Conservation (phyloP, 2,797 vertebrate species). For the Dryobates pubescens region DNA sequence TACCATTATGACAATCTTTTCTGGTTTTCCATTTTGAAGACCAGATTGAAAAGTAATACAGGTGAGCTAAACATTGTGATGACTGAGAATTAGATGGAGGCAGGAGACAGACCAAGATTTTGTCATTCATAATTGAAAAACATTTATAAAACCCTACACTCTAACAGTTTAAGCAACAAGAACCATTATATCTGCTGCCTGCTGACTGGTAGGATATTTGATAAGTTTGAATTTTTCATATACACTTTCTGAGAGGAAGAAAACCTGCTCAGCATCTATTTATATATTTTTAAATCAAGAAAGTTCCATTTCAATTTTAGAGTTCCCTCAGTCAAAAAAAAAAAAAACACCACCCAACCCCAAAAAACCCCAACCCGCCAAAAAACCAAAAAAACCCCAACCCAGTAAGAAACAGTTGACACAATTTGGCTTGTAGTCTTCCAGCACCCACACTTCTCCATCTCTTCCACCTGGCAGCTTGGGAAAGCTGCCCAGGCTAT, state of each 20-base stretch:
- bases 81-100: neutral
- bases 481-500: conserved; percentile 67
- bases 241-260: neutral
- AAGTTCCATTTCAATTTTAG: conserved; percentile 27
- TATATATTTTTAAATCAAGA: conserved; percentile 39
- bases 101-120: neutral
- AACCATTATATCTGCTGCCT: neutral
- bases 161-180: neutral
- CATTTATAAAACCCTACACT: neutral
- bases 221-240: neutral
- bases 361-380: conserved; percentile 35
- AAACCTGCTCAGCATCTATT: neutral
- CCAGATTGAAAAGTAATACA: neutral
- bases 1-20: neutral
- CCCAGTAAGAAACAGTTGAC: conserved; percentile 26
- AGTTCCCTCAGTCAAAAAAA: neutral
- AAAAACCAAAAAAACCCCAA: neutral
- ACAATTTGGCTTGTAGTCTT: conserved; percentile 29
- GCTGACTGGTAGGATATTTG: neutral
- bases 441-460: conserved; percentile 36
- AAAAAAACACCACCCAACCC: neutral
- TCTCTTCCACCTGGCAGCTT: conserved; percentile 60
- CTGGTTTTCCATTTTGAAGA: neutral
- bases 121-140: neutral
- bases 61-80: neutral